Evolutionary conservation across 23 tunicate species (phyloP).

Genomic region (Trididemnum miniatum): DNA sequence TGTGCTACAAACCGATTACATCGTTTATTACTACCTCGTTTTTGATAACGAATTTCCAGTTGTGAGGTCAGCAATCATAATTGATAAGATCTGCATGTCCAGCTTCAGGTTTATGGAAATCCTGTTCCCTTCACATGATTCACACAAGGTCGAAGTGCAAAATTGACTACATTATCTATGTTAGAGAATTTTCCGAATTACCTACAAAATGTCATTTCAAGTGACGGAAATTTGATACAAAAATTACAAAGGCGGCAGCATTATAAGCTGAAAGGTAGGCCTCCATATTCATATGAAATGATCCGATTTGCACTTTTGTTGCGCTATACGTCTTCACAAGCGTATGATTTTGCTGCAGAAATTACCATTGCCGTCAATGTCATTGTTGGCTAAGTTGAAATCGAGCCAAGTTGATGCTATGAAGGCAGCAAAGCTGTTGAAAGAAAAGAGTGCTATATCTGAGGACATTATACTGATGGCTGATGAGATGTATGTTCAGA

Average conservation of each 20-base stretch:
- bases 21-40: neutral
- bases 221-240: neutral
- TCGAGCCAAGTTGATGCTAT: neutral
- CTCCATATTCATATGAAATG: conserved; percentile 11
- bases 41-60: conserved; percentile 8
- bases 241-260: conserved; percentile 13
- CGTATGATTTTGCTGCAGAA: conserved; percentile 2
- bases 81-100: conserved; percentile 1
- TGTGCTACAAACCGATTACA: neutral
- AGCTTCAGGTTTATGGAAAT: neutral
- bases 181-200: neutral
- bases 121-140: conserved; percentile 9
- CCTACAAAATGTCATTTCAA: neutral
- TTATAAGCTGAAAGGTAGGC: conserved; percentile 17
- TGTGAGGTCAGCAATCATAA: conserved; percentile 4
- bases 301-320: conserved; percentile 2
- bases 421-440: conserved; percentile 9
- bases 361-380: conserved; percentile 12
- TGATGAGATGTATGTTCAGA: conserved; percentile 24
- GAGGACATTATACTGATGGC: conserved; percentile 13
- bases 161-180: neutral
- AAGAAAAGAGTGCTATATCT: neutral
- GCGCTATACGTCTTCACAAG: neutral
- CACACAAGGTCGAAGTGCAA: neutral
- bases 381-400: conserved; percentile 2